Evolutionary conservation across 2,888 invertebrate species (phyloP).

Genomic region (Neria commutata): DNA sequence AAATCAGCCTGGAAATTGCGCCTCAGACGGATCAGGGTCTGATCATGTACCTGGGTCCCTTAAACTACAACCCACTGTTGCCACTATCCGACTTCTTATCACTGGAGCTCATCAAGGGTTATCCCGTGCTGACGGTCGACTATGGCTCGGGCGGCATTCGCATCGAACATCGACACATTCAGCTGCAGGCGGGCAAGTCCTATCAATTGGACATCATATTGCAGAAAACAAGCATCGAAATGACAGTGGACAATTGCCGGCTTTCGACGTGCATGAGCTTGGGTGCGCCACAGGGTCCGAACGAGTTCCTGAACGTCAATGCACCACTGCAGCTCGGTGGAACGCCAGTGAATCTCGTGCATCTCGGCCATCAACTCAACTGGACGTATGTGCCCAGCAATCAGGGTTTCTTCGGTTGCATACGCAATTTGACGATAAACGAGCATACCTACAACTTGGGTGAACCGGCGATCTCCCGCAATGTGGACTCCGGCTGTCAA

Average conservation of each 20-base stretch:
- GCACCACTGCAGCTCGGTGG: conserved; percentile 89
- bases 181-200: conserved; percentile 81
- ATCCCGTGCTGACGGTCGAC: conserved; percentile 81
- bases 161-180: conserved; percentile 72
- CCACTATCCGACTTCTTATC: conserved; percentile 87
- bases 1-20: conserved; percentile 80
- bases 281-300: conserved; percentile 72
- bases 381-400: conserved; percentile 76
- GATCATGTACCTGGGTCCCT: conserved; percentile 90
- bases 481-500: conserved; percentile 78
- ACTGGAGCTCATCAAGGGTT: conserved; percentile 83
- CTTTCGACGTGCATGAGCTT: conserved; percentile 74
- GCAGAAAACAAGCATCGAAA: conserved; percentile 70
- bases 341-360: conserved; percentile 69
- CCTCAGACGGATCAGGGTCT: conserved; percentile 80
- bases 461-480: conserved; percentile 73
- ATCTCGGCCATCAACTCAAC: conserved; percentile 68
- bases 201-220: conserved; percentile 85
- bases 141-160: conserved; percentile 83
- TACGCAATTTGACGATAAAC: conserved; percentile 88
- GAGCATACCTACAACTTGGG: conserved; percentile 89
- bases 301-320: conserved; percentile 80
- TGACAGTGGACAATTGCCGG: conserved; percentile 79
- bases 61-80: conserved; percentile 68
- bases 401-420: conserved; percentile 83